Base-by-base conservation (phyloP, 2,113 vertebrate genomes). In the Macaca fascicularis region DNA sequence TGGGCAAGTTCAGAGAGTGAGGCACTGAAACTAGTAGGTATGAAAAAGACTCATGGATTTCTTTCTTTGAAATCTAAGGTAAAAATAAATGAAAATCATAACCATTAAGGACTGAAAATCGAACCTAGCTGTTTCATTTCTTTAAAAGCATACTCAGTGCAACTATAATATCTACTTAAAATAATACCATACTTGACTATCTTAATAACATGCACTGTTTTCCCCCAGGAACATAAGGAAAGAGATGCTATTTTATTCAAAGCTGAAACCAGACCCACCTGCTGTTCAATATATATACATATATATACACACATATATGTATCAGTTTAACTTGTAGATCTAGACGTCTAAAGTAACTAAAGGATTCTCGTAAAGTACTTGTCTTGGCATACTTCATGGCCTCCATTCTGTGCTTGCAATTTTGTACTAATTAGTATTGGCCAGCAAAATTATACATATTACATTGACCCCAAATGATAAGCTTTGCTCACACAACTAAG, bases 161-260 rank as follows among this genome's bases (percentile, higher is more conserved):
- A 84, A 50, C 45, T 23, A 40, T 9, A 38, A n/a, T 45, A 30
- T 95, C 17, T 92, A 22, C 57, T 94, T 16, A 64, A 72, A 83
- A 72, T 67, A 82, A 93, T 86, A 52, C 5, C 13, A 38, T 79
- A 90, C 92, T 90, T 78, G 76, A 59, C 30, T 48, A 27, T 81
- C 6, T 81, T 82, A 86, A 87, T 85, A 78, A 67, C 1, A 61
- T n/a, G 2, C 4, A 43, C 20, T 50, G 6, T 1, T 14, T 9
- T 40, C 27, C 59, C 32, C 48, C 2, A 80, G 81, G 27, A 94
- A 5, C n/a, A 43, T 75, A 81, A 82, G 25, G 55, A 23, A 83
- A 96, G 43, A 55, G 9, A 69, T 48, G 11, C 7, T 88, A 30
- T 95, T 94, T 97, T 96, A 84, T 72, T 32, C 30, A 88, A 72